Evolutionary conservation across 2,113 vertebrate genomes (phyloP), one percentile per base, ranked within the genome.

Genomic region (Pelecanus crispus): DNA sequence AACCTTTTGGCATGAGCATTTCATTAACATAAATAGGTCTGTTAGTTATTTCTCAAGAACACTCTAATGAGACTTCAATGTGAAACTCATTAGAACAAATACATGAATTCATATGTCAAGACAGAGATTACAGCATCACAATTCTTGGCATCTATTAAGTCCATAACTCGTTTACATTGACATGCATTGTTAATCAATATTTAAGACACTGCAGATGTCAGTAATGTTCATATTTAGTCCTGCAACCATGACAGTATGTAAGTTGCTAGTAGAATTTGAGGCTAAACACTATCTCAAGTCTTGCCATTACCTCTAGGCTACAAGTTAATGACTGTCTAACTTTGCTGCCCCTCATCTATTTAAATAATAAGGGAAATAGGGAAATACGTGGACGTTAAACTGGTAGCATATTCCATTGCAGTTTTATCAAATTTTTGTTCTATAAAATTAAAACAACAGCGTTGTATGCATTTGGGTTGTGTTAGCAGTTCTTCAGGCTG

Each of bases 81-180:
- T 96, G 95, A 97, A 97, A 97, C 95, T 98, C 97, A 97, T 97
- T 98, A 98, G 95, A 88, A 96, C 97, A 97, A 92, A 97, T 98
- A 94, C 8, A 86, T 93, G 97, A 96, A 95, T 96, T 98, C 97
- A 92, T 97, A 97, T 97, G 97, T 98, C 97, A 98, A 94, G 96
- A 86, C 84, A 95, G 96, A 94, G 95, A 95, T 95, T 95, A 92
- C 86, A 97, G 96, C 94, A 97, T 95, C 94, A 89, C 88, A 68
- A 68, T 95, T 97, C 95, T 97, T 97, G 95, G 96, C 97, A 96
- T 97, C 95, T 96, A 97, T 98, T 98, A 98, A 98, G 90, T 97
- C 97, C 97, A 96, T 98, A 96, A 97, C 96, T 98, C 92, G 38
- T 97, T 97, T 96, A 88, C 96, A 97, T 98, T 97, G 93, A 97